phyloP scores from a whole-genome alignment of 2,113 vertebrate species.

The Nerophis ophidion region DNA sequence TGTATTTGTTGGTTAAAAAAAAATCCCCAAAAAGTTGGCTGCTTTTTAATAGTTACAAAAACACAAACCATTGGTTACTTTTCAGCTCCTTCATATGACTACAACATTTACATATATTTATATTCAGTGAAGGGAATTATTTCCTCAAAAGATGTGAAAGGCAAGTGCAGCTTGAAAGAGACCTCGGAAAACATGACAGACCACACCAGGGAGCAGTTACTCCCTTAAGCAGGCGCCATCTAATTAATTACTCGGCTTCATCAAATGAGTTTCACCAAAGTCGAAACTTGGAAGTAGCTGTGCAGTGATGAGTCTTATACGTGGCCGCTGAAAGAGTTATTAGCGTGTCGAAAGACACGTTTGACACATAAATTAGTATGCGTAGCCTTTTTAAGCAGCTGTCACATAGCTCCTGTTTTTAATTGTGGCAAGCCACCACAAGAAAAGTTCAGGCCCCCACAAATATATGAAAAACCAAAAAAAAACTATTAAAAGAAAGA shows the following conservation, averaged over 20 bases:
- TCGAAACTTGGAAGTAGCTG: background rate
- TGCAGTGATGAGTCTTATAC: conserved; percentile 15
- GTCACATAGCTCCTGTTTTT: too few species aligned
- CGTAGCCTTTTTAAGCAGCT: too few species aligned
- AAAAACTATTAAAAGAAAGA: too few species aligned
- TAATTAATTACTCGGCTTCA: conserved; percentile 38
- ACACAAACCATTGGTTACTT: too few species aligned
- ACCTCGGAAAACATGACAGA: conserved; percentile 30
- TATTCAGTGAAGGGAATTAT: conserved; percentile 1
- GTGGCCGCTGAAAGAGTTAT: conserved; percentile 16
- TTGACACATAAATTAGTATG: background rate
- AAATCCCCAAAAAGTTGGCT: background rate
- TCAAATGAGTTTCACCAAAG: conserved; percentile 25
- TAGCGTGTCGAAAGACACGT: conserved; percentile 1
- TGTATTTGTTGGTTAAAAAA: too few species aligned
- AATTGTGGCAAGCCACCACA: too few species aligned
- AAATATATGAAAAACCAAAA: too few species aligned
- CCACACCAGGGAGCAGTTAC: conserved; percentile 17
- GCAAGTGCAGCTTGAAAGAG: conserved; percentile 35
- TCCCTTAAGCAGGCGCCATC: conserved; percentile 28
- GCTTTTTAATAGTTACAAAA: too few species aligned
- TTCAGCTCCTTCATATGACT: conserved; percentile 20
- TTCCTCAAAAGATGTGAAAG: conserved; percentile 2
- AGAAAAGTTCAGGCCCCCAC: too few species aligned
- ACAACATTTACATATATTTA: conserved; percentile 23